Percentiles rank a stretch among this genome's conserved stretches.
phyloP scores from a whole-genome alignment of 53 echinoderm and acorn worm species.

The Apostichopus leukothele region DNA sequence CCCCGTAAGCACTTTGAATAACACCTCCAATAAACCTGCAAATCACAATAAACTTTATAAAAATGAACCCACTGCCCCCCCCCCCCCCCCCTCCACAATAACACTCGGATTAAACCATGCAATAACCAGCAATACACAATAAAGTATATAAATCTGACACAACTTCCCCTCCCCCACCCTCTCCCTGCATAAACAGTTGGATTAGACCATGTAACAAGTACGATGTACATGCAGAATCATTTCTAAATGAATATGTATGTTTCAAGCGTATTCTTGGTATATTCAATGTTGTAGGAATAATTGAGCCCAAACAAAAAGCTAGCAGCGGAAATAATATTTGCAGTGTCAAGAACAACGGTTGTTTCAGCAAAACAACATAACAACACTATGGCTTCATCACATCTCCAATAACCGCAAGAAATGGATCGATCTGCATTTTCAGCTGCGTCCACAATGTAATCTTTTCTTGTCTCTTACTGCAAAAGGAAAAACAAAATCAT shows the following conservation, averaged over 20 bases:
- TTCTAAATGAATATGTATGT: not conserved
- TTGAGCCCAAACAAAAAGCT: not conserved
- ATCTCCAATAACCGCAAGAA: slow-evolving; percentile 30
- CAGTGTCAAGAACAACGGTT: slow-evolving; percentile 7
- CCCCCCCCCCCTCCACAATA: too few relatives aligned
- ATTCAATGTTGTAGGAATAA: not conserved
- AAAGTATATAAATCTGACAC: too few relatives aligned
- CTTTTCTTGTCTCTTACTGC: slow-evolving; percentile 39
- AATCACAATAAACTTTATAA: too few relatives aligned
- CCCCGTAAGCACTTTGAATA: too few relatives aligned
- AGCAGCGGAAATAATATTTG: slow-evolving; percentile 1
- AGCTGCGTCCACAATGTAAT: slow-evolving; percentile 21
- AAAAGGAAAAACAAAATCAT: not conserved
- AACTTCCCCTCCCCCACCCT: too few relatives aligned
- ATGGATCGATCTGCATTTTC: not conserved
- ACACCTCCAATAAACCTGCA: too few relatives aligned
- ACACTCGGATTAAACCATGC: too few relatives aligned
- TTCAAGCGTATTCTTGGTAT: not conserved
- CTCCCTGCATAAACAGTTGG: too few relatives aligned
- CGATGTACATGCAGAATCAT: not conserved
- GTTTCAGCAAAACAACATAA: not conserved
- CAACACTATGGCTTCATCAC: not conserved
- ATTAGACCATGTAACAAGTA: too few relatives aligned
- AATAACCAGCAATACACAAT: too few relatives aligned
- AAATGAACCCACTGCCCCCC: too few relatives aligned